Evolutionary conservation across 2,888 invertebrate genomes (phyloP).

Genomic region (Sussaba pulchella): DNA sequence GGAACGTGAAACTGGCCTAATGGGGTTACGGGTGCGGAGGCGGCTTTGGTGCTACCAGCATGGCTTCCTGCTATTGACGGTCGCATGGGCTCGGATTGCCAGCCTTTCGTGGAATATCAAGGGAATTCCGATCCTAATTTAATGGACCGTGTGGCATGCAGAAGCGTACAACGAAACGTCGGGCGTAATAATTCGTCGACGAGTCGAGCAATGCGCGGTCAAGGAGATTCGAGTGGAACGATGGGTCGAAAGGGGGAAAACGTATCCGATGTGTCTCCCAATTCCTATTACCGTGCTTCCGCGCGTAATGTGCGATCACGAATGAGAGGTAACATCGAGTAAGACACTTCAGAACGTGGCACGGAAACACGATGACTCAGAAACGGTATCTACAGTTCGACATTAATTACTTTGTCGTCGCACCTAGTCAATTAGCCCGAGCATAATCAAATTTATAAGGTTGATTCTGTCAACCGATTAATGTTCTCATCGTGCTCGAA

Average conservation of each 20-base stretch:
- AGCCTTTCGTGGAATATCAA: background rate
- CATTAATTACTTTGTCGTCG: background rate
- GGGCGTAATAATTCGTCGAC: conserved; percentile 11
- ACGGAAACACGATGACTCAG: too few relatives aligned
- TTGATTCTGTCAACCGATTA: background rate
- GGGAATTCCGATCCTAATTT: conserved; percentile 24
- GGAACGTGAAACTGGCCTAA: too few relatives aligned
- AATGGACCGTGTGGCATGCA: background rate
- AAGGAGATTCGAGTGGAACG: background rate
- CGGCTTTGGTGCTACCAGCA: background rate
- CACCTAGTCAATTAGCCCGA: background rate
- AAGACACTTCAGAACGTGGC: too few relatives aligned
- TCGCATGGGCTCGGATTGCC: background rate
- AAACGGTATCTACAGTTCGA: too few relatives aligned
- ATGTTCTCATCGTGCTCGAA: background rate
- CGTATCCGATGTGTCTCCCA: too few relatives aligned
- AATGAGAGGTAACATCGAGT: too few relatives aligned
- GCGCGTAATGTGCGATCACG: too few relatives aligned
- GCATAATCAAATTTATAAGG: background rate
- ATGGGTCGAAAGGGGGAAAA: too few relatives aligned
- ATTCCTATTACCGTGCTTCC: too few relatives aligned
- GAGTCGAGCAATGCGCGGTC: background rate
- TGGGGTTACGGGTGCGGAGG: background rate
- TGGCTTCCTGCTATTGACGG: background rate
- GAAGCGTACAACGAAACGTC: background rate